These are phyloP conservation scores for Microctonus aethiopoides DNA, from an alignment of 2,888 invertebrate genomes.

Conservation along the genomic window DNA sequence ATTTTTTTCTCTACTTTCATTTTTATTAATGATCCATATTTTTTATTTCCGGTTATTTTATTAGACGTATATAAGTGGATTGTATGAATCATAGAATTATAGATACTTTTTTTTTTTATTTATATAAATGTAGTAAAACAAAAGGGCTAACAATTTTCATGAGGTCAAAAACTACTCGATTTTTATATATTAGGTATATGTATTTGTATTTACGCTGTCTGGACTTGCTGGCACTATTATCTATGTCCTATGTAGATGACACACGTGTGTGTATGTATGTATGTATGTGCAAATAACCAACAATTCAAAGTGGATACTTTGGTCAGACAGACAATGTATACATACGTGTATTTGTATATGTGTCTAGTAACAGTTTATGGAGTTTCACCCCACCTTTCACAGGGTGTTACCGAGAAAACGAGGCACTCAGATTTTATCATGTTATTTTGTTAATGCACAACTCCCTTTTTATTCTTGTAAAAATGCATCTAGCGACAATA, in stretches of 20 bases:
- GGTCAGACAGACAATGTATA: slow-evolving; percentile 14
- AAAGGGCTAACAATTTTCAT: slow-evolving; percentile 42
- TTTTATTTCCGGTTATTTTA: not conserved
- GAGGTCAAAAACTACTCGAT: slow-evolving; percentile 56
- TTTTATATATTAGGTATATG: slow-evolving; percentile 44
- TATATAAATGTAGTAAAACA: slow-evolving; percentile 8
- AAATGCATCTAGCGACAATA: slow-evolving; percentile 26
- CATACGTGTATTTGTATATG: slow-evolving; percentile 31
- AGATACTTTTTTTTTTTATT: not conserved
- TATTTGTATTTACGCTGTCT: slow-evolving; percentile 1
- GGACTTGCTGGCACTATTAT: slow-evolving; percentile 38
- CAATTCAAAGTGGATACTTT: slow-evolving; percentile 49
- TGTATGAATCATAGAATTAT: slow-evolving; percentile 20
- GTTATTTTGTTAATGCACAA: slow-evolving; percentile 65
- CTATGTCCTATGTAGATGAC: slow-evolving; percentile 45
- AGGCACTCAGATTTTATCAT: slow-evolving; percentile 62
- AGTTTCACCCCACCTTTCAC: slow-evolving; percentile 26
- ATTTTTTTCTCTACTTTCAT: too few relatives aligned
- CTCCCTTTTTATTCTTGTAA: slow-evolving; percentile 26
- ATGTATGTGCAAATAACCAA: slow-evolving; percentile 36
- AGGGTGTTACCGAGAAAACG: slow-evolving; percentile 31
- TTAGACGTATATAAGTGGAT: not conserved
- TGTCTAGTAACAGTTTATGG: slow-evolving; percentile 34
- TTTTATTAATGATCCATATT: too few relatives aligned
- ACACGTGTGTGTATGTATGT: slow-evolving; percentile 54